Percentiles rank a stretch among this genome's conserved stretches.
Conservation (phyloP, 2,888 invertebrate genomes). For the Anthrax anthrax region DNA sequence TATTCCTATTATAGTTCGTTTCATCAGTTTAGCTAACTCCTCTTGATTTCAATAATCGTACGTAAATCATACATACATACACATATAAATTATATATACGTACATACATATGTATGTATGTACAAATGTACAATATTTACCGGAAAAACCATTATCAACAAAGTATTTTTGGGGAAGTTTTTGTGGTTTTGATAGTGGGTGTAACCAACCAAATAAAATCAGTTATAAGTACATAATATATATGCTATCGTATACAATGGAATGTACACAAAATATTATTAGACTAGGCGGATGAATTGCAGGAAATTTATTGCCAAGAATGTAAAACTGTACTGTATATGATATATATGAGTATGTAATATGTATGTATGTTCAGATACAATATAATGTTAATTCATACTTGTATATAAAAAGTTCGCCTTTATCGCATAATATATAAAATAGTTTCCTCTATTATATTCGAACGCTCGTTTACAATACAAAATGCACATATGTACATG, state of each 20-base stretch:
- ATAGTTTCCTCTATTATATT: background rate
- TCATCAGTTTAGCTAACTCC: no score
- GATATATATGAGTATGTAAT: no score
- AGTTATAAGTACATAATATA: background rate
- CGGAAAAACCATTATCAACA: constrained; percentile 13
- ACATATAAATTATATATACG: no score
- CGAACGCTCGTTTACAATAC: no score
- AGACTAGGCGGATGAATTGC: constrained; percentile 12
- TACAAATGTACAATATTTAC: constrained; percentile 3
- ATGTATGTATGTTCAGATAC: no score
- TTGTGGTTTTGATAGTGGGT: constrained; percentile 11
- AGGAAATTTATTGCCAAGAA: constrained; percentile 10
- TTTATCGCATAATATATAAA: background rate
- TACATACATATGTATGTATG: no score
- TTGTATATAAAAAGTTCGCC: background rate
- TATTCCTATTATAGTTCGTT: no score
- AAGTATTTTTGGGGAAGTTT: constrained; percentile 10
- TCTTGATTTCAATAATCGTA: no score
- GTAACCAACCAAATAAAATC: constrained; percentile 9
- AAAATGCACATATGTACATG: no score
- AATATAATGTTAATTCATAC: no score
- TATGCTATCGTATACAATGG: background rate
- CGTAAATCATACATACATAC: no score
- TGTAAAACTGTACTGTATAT: no score
- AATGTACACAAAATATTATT: constrained; percentile 3